Evolutionary conservation across 1,140 invertebrate species (phyloP).

Genomic region (Micrasema minimum): DNA sequence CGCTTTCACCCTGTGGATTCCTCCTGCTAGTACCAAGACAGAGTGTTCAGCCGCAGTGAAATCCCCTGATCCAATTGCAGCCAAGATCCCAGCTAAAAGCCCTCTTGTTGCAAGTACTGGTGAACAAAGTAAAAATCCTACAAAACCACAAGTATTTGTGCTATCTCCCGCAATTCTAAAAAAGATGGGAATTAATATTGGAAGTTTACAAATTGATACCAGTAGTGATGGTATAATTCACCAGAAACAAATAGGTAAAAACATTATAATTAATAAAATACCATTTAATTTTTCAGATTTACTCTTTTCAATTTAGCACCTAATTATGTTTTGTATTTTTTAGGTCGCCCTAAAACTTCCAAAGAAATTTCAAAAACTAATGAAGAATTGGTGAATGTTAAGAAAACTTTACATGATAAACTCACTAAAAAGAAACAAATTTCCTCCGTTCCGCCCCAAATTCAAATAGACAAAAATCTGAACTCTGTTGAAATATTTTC

Average conservation of each 20-base stretch:
- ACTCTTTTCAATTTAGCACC: background rate
- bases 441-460: background rate
- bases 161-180: conserved; percentile 61
- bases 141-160: conserved; percentile 58
- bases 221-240: conserved; percentile 4
- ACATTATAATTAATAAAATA: conserved; percentile 8
- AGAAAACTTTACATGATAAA: conserved; percentile 20
- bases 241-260: conserved; percentile 19
- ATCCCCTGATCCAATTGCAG: background rate
- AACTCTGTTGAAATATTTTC: too few species aligned
- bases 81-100: conserved; percentile 4
- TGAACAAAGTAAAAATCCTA: background rate
- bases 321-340: conserved; percentile 5
- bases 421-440: conserved; percentile 9
- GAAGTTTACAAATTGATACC: conserved; percentile 48
- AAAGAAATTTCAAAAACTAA: background rate
- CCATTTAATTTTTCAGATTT: background rate
- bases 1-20: too few species aligned
- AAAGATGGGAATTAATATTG: conserved; percentile 62
- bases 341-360: background rate
- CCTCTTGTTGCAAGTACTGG: background rate
- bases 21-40: too few species aligned
- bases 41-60: background rate
- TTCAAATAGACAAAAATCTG: conserved; percentile 2
- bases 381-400: too few species aligned